Conservation (phyloP, 2,797 vertebrate genomes). For the Glossophaga mutica region DNA sequence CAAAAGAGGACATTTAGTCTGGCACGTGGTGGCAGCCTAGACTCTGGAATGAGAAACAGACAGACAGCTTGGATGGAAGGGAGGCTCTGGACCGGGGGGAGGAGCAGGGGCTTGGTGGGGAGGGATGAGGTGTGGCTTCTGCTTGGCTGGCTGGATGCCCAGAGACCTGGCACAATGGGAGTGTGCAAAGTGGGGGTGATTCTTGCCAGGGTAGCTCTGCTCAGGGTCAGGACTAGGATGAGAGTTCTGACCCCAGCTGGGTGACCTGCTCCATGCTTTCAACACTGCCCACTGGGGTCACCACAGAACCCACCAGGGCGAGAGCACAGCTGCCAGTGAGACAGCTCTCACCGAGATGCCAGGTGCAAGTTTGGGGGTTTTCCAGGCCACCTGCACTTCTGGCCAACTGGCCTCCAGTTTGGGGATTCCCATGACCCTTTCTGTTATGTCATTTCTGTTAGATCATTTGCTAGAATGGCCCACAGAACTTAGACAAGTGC, state of each 20-base stretch:
- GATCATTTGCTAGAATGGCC: neutral
- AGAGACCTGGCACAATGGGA: rapidly evolving
- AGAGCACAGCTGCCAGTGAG: neutral
- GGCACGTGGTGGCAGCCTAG: neutral
- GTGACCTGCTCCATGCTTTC: rapidly evolving
- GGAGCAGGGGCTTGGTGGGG: neutral
- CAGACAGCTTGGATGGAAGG: neutral
- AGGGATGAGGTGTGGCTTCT: neutral
- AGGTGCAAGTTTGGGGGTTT: neutral
- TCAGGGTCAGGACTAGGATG: neutral
- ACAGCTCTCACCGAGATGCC: neutral
- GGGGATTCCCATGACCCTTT: neutral
- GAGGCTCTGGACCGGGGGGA: neutral
- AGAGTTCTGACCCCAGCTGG: neutral
- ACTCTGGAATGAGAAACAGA: neutral
- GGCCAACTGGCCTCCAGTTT: neutral
- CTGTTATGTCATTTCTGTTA: neutral
- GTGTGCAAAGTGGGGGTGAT: neutral
- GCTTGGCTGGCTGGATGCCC: neutral
- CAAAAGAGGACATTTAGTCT: neutral
- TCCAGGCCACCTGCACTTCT: neutral
- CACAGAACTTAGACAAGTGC: neutral
- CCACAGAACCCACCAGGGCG: neutral
- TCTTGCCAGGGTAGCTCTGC: neutral
- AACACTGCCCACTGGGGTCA: neutral